Base-by-base conservation (phyloP, 37 sponge, comb jelly and placozoan species). In the Hexactinellida sp. region DNA sequence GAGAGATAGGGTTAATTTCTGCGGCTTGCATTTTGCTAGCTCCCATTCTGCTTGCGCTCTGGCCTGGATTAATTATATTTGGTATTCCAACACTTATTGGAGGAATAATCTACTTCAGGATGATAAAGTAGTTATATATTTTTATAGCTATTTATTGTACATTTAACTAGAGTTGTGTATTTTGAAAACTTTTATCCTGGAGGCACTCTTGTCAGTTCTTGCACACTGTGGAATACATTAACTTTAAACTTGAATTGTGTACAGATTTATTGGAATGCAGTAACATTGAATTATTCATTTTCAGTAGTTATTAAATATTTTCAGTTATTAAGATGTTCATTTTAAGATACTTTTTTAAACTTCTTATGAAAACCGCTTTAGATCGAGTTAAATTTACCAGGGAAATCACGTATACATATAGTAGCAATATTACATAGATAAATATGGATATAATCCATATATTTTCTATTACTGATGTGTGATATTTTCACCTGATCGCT, bases 51-150 rank as follows among this genome's bases (percentile, higher is more conserved):
- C 76, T 63, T 63, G 76, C 76, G 3, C 76, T 63, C 32, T 7
- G 76, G 19, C 76, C 76, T 63, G 76, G 76, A 23, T 7, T 63
- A 10, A 63, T 63, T n/a, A 23, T 63, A 25, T 63, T 63, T 28
- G 76, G 76, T 5, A n/a, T 63, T n/a, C 76, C 76, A 63, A 63
- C 76, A 63, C 76, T 63, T 23, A 28, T 63, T 23, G 76, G 76
- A 3, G 76, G 76, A 23, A 63, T 63, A 25, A 10, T 63, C 25
- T 63, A 25, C 76, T 63, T 21, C 76, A 63, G 13, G 25, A 23
- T 10, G 30, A 28, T 63, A 7, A 63, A n/a, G 3, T 63, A 63
- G 34, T 63, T 23, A 32, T 63, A 28, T 63, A 63, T 63, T 32
- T 63, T 63, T 25, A 16, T 41, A 41, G 13, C 47, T 63, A 28